A percentile compares a stretch with the other conserved stretches of the same genome.
phyloP scores from a whole-genome alignment of 2,113 vertebrate species.

The Amphiprion percula region DNA sequence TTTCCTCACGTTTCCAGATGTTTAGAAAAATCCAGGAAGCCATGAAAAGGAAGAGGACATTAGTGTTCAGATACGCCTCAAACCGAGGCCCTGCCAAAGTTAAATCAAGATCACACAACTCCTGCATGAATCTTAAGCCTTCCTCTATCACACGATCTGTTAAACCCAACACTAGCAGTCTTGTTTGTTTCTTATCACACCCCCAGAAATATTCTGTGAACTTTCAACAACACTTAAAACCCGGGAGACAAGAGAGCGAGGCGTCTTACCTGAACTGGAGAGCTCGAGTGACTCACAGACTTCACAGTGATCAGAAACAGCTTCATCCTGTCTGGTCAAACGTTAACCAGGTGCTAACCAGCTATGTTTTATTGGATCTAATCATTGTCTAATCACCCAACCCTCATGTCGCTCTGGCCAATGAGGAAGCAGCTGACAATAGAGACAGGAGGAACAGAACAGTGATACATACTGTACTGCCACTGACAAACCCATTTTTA shows the following conservation, averaged over 20 bases:
- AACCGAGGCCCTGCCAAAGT: conserved; percentile 69
- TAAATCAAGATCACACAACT: conserved; percentile 71
- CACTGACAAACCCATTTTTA: conserved; percentile 4
- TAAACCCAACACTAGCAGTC: not conserved
- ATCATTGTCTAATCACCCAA: conserved; percentile 83
- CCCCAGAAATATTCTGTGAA: not conserved
- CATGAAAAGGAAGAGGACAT: not conserved
- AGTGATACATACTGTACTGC: conserved; percentile 10
- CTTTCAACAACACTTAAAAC: not conserved
- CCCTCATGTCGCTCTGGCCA: conserved; percentile 46
- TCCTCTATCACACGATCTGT: not conserved
- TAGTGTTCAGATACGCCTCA: conserved; percentile 8
- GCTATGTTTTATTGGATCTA: conserved; percentile 84
- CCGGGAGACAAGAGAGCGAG: not conserved
- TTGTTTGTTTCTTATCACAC: not conserved
- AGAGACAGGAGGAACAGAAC: conserved; percentile 48
- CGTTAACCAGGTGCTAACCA: conserved; percentile 78
- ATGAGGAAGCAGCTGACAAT: conserved; percentile 40
- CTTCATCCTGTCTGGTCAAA: conserved; percentile 75
- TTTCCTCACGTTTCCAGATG: no score
- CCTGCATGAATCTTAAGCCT: conserved; percentile 17
- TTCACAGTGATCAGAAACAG: conserved; percentile 33
- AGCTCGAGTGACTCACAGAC: conserved; percentile 52
- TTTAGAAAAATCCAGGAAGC: not conserved
- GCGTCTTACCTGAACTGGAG: conserved; percentile 71